Evolutionary conservation across 2,888 invertebrate species (phyloP).

Genomic region (Limnephilus rhombicus): DNA sequence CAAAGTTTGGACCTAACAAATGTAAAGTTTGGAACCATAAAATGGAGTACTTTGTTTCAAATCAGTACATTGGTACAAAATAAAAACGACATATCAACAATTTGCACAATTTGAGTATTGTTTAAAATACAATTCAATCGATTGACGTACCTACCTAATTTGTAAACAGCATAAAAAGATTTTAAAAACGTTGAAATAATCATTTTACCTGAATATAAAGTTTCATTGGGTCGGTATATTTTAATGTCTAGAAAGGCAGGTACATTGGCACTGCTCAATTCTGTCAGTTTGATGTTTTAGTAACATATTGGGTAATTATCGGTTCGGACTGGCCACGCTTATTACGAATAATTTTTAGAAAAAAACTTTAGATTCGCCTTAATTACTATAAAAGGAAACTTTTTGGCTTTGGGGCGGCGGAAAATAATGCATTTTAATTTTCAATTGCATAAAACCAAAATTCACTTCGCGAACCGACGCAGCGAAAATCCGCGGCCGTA

Average conservation of each 20-base stretch:
- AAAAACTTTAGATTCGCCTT: too few species aligned
- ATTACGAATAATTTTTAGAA: too few species aligned
- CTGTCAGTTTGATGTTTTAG: background rate
- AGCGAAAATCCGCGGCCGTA: too few species aligned
- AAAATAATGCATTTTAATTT: too few species aligned
- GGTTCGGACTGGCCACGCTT: too few species aligned
- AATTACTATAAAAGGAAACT: too few species aligned
- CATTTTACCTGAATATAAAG: background rate
- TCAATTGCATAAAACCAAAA: too few species aligned
- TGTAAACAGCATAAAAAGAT: background rate
- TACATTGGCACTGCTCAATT: background rate
- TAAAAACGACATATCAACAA: background rate
- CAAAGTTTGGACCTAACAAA: background rate
- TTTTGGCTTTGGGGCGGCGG: too few species aligned
- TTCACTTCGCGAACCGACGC: too few species aligned
- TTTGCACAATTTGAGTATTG: background rate
- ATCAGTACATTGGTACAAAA: too few species aligned
- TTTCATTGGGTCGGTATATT: background rate
- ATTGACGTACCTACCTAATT: background rate
- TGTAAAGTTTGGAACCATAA: background rate
- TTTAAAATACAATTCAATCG: background rate
- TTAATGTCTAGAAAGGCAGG: background rate
- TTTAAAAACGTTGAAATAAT: background rate
- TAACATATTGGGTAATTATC: conserved; percentile 42
- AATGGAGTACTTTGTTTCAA: too few species aligned